Percentiles rank a stretch among this genome's conserved stretches.
Evolutionary conservation across 2,888 invertebrate species (phyloP).

Genomic region (Machimus rusticus): DNA sequence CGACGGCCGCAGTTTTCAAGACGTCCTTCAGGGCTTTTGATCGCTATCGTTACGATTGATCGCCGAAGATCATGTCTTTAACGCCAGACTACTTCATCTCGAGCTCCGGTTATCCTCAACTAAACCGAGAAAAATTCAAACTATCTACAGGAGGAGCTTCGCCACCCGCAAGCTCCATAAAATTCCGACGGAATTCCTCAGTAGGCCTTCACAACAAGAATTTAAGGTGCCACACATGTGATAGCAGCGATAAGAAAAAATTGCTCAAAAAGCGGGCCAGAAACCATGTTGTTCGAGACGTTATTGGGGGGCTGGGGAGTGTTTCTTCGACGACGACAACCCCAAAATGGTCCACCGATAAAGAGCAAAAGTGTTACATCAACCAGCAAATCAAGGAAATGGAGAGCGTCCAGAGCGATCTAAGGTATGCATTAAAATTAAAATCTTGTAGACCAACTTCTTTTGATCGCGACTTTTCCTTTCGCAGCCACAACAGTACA

Average conservation of each 20-base stretch:
- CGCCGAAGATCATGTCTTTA: conserved; percentile 36
- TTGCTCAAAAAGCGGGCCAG: conserved; percentile 31
- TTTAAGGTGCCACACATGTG: background rate
- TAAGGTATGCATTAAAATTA: background rate
- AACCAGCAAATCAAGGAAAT: conserved; percentile 44
- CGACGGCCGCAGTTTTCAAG: background rate
- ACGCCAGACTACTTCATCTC: conserved; percentile 58
- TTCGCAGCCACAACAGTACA: background rate
- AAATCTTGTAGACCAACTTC: background rate
- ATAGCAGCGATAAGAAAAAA: conserved; percentile 31
- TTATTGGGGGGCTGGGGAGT: background rate
- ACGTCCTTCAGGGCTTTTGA: conserved; percentile 10
- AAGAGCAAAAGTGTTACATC: conserved; percentile 44
- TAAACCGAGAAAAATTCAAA: conserved; percentile 46
- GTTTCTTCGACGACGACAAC: background rate
- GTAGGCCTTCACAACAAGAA: background rate
- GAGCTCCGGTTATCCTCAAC: conserved; percentile 56
- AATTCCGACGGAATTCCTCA: background rate
- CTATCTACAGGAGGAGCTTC: background rate
- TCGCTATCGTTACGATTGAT: background rate
- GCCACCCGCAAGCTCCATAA: background rate
- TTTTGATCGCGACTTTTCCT: background rate
- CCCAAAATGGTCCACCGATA: conserved; percentile 35
- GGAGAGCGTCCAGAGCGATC: conserved; percentile 6
- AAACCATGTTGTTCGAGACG: background rate